Base-by-base conservation (phyloP, 2,113 vertebrate species). In the Willisornis vidua region DNA sequence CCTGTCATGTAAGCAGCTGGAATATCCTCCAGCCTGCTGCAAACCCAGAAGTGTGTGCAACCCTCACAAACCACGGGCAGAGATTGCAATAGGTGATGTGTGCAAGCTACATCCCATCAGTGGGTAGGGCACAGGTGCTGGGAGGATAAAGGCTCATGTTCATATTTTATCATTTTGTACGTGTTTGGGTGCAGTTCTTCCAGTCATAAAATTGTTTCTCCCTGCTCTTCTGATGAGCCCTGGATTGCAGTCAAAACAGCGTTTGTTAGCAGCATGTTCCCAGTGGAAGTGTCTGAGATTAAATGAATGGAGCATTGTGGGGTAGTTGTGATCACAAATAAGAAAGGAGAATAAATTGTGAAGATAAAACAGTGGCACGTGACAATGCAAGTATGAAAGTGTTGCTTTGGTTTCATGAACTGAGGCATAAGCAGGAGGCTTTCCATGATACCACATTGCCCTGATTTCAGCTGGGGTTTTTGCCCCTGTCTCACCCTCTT, bases 401-500 rank as follows among this genome's bases (percentile, higher is more conserved):
- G 37, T 39, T 70, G 65, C 14, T 78, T 86, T 35, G 35, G 14
- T 48, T 84, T 67, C 48, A 57, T 33, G 31, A 59, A 15, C 37
- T 66, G 9, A 66, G 28, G 20, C 7, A 2, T 59, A 14, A 76
- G 70, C 39, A 75, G 52, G 25, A 85, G 23, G 41, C 19, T 95
- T 87, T 66, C 35, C 2, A 0, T 37, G 41, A 14, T 28, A 17
- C 13, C 29, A 7, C 2, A 0, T 2, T 63, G 22, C 1, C 5
- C 1, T 37, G 4, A 48, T 70, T 86, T 43, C 29, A 49, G 39
- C 12, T 43, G 61, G 12, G 26, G 37, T 29, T 43, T 13, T 73
- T 61, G 48, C 20, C n/a, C 20, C 0, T 0, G 11, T 35, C 48
- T 79, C 7, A 1, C 43, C 19, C 13, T 59, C 17, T 57, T 24